Percentiles rank a stretch among this genome's conserved stretches.
Evolutionary conservation across 2,888 invertebrate species (phyloP).

Genomic region (Campoplex capitator): DNA sequence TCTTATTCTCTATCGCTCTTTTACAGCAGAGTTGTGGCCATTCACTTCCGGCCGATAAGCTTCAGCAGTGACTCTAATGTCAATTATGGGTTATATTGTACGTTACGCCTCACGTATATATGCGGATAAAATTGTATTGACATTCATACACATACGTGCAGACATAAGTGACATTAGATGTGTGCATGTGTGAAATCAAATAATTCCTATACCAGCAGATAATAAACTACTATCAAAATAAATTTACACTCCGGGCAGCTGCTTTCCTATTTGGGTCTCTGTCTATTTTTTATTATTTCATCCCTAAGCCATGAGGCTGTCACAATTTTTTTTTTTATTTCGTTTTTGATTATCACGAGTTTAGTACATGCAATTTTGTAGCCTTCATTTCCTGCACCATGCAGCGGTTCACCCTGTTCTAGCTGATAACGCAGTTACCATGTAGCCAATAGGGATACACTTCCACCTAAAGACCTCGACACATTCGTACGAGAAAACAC

Average conservation of each 20-base stretch:
- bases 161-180: not conserved
- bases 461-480: not conserved
- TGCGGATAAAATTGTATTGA: not conserved
- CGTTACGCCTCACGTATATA: not conserved
- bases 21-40: slow-evolving; percentile 51
- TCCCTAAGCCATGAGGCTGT: slow-evolving; percentile 61
- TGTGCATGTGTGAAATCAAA: not conserved
- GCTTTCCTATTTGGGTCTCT: slow-evolving; percentile 57
- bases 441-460: slow-evolving; percentile 39
- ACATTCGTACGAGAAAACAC: slow-evolving; percentile 6
- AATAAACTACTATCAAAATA: slow-evolving; percentile 60
- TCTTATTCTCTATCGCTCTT: slow-evolving; percentile 30
- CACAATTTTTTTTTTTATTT: slow-evolving; percentile 44
- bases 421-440: slow-evolving; percentile 67
- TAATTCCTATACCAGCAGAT: slow-evolving; percentile 44
- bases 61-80: slow-evolving; percentile 53
- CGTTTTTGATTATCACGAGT: slow-evolving; percentile 27
- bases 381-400: slow-evolving; percentile 9
- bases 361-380: slow-evolving; percentile 19
- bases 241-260: slow-evolving; percentile 60
- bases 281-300: slow-evolving; percentile 23
- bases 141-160: not conserved
- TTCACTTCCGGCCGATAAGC: slow-evolving; percentile 73
- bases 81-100: slow-evolving; percentile 57
- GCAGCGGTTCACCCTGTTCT: slow-evolving; percentile 44